These are phyloP conservation scores for Mastigias papua DNA, from an alignment of 30 jellyfish, hydroid and myxozoan genomes.

Conservation along the genomic window DNA sequence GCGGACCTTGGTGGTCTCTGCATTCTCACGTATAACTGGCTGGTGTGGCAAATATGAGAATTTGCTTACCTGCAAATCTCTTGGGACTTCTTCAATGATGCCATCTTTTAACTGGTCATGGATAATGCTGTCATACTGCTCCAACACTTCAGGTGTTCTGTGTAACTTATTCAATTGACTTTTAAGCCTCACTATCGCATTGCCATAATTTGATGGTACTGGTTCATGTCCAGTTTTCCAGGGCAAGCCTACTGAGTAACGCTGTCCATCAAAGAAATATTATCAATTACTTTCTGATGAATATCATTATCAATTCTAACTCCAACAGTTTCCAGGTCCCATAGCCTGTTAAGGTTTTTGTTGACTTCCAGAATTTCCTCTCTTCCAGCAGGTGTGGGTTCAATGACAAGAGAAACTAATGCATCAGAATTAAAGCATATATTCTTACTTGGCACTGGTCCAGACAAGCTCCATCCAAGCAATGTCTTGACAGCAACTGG, in stretches of 20 bases:
- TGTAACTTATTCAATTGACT: background rate
- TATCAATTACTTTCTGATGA: conserved; percentile 40
- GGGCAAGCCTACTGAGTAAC: conserved; percentile 65
- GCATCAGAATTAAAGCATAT: background rate
- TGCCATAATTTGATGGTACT: background rate
- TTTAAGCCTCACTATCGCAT: background rate
- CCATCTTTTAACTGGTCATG: background rate
- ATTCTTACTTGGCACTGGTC: conserved; percentile 46
- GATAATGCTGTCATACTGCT: background rate
- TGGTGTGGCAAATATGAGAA: background rate
- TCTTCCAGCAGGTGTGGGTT: conserved; percentile 14
- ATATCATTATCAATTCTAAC: conserved; percentile 42
- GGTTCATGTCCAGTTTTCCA: conserved; percentile 74
- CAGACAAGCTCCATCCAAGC: conserved; percentile 64
- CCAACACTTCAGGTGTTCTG: background rate
- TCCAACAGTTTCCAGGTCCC: conserved; percentile 69
- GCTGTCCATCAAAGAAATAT: conserved; percentile 33
- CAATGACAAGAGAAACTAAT: conserved; percentile 33
- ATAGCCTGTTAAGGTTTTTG: conserved; percentile 9
- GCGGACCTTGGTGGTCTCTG: background rate
- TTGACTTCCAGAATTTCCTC: conserved; percentile 26
- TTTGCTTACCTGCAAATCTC: background rate
- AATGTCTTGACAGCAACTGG: conserved; percentile 59
- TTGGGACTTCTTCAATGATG: background rate
- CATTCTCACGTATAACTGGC: conserved; percentile 8